Base-by-base conservation (phyloP, 1,140 invertebrate genomes). In the Drosophila lini region DNA sequence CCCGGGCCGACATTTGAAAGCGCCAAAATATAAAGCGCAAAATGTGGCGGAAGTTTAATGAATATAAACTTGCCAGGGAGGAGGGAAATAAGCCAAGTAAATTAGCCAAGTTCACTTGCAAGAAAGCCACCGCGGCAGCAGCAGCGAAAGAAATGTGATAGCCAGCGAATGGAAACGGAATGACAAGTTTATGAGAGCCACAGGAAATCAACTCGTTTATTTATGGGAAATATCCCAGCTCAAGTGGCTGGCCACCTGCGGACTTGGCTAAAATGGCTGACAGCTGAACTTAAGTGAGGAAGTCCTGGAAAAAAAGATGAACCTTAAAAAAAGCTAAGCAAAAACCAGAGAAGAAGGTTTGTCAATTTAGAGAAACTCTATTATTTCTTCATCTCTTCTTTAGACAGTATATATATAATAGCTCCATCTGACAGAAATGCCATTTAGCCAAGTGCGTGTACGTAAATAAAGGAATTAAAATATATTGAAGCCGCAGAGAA, bases 41-140 rank as follows among this genome's bases (percentile, higher is more conserved):
- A 89, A 60, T 86, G 73, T 84, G 64, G 68, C 83, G 83, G 83
- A 88, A 88, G 84, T 88, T 88, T 89, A 89, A 88, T 88, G 84
- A 88, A 88, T 88, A 88, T 83, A 88, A 88, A 88, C 83, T 88
- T 83, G 77, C 71, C 52, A 44, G 13, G 6, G 59, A 40, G 28
- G n/a, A 68, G 34, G 40, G 58, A 44, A 79, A 64, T 77, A 61
- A 71, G 80, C 63, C 84, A 88, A 88, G 77, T 89, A 88, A 88
- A 88, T 88, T 89, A 89, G 84, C 81, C 41, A 28, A 63, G 53
- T 67, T 81, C 59, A 64, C 44, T 61, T 10, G 34, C 47, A 55
- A 59, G 79, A 64, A 56, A 40, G 22, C 48, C 44, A 38, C 52
- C 22, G 60, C 13, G 63, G 34, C 48, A 25, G 42, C 9, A n/a